Evolutionary conservation across 2,888 invertebrate genomes (phyloP).

Genomic region (Odontomyia ornata): DNA sequence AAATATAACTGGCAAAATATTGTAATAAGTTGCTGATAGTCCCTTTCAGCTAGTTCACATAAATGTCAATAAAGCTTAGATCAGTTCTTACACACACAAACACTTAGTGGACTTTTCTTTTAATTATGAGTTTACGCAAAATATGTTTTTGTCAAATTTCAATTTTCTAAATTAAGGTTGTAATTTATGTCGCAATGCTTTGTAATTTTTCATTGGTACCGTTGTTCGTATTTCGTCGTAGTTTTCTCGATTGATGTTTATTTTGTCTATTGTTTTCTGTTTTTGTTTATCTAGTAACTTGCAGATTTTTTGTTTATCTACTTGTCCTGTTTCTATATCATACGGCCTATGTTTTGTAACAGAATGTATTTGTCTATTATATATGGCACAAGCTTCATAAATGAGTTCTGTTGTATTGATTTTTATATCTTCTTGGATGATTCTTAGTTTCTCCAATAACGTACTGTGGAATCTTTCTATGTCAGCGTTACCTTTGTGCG

Average conservation of each 20-base stretch:
- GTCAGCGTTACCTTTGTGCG: constrained; percentile 15
- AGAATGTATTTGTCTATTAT: background rate
- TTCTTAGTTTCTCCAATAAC: constrained; percentile 48
- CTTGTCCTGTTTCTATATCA: background rate
- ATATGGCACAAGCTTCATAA: background rate
- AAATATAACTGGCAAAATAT: too few relatives aligned
- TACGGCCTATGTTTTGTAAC: background rate
- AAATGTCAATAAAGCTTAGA: too few relatives aligned
- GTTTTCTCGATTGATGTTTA: background rate
- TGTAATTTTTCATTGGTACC: background rate
- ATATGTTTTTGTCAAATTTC: background rate
- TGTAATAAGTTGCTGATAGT: too few relatives aligned
- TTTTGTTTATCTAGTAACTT: background rate
- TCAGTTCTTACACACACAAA: too few relatives aligned
- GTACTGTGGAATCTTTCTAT: constrained; percentile 48
- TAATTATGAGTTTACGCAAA: too few relatives aligned
- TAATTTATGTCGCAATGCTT: background rate
- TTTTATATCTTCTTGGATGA: constrained; percentile 31
- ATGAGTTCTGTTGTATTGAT: too few relatives aligned
- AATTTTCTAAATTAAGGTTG: background rate
- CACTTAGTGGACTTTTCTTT: too few relatives aligned
- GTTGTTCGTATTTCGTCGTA: background rate
- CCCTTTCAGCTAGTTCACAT: too few relatives aligned
- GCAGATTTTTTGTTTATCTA: background rate
- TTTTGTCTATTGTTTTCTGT: background rate